Percentiles rank a stretch among this genome's conserved stretches.
Evolutionary conservation across 2,888 invertebrate species (phyloP).

Genomic region (Timandra comae): DNA sequence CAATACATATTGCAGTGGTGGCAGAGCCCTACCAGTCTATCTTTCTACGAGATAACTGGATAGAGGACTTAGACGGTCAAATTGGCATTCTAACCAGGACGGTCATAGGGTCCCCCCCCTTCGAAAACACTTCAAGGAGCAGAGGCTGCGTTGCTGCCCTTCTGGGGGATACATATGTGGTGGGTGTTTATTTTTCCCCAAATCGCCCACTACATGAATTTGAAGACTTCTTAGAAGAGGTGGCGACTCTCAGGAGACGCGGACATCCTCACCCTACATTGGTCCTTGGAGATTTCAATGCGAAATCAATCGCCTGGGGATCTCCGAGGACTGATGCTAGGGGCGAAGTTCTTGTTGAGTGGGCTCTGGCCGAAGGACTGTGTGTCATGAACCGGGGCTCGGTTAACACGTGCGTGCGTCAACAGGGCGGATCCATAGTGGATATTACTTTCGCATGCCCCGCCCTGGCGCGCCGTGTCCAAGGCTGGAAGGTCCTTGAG

Average conservation of each 20-base stretch:
- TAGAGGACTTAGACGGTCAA: conserved; percentile 4
- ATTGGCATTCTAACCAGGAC: no score
- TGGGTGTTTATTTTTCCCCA: conserved; percentile 10
- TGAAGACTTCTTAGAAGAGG: conserved; percentile 3
- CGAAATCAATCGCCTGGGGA: conserved; percentile 18
- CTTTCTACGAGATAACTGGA: conserved; percentile 7
- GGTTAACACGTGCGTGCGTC: conserved; percentile 8
- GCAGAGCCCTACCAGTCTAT: conserved; percentile 18
- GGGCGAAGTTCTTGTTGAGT: conserved; percentile 8
- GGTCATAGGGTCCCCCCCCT: neutral
- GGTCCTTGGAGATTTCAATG: conserved; percentile 11
- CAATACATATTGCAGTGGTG: conserved; percentile 10
- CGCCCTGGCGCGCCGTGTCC: neutral
- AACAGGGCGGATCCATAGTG: conserved; percentile 4
- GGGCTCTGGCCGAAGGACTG: conserved; percentile 9
- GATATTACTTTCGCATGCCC: conserved; percentile 4
- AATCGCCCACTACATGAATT: conserved; percentile 5
- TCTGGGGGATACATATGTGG: conserved; percentile 2
- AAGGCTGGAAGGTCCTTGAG: conserved; percentile 2
- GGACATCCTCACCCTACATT: neutral
- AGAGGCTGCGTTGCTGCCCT: conserved; percentile 8
- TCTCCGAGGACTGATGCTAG: neutral
- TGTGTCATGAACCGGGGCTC: conserved; percentile 11
- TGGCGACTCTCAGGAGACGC: conserved; percentile 9
- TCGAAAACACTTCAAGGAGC: conserved; percentile 1